A percentile compares a stretch with the other conserved stretches of the same genome.
Conservation (phyloP, 1,140 invertebrate genomes). For the Camponotus floridanus region DNA sequence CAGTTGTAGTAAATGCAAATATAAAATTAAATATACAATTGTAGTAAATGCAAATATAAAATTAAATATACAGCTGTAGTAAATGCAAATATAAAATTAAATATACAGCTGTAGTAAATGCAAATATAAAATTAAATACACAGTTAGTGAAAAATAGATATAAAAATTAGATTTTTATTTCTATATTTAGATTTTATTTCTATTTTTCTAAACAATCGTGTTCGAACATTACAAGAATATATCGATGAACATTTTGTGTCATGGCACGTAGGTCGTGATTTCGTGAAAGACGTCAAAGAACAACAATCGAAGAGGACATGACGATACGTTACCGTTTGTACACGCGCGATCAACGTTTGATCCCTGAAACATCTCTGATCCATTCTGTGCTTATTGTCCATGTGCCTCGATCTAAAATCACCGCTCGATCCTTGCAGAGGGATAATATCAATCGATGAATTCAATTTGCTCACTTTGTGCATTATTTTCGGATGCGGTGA, state of each 20-base stretch:
- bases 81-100: neutral
- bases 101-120: neutral
- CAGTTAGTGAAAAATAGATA: neutral
- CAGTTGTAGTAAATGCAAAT: too few species aligned
- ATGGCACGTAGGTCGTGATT: neutral
- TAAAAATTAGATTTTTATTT: neutral
- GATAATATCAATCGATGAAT: constrained; percentile 82
- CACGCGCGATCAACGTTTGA: constrained; percentile 66
- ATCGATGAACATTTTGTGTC: neutral
- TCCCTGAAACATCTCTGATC: constrained; percentile 65
- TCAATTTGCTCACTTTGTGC: constrained; percentile 82
- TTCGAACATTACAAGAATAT: neutral
- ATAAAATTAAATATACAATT: too few species aligned
- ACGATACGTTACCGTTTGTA: constrained; percentile 67
- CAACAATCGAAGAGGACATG: neutral
- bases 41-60: neutral
- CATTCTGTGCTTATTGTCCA: constrained; percentile 61
- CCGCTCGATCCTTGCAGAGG: constrained; percentile 78
- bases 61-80: too few species aligned
- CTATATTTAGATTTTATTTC: too few species aligned
- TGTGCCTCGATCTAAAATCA: constrained; percentile 61
- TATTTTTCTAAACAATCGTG: neutral
- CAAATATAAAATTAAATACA: neutral
- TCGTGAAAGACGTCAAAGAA: neutral
- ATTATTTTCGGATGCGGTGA: constrained; percentile 71